A percentile compares a stretch with the other conserved stretches of the same genome.
These are phyloP conservation scores for Chironex yamaguchii DNA, from an alignment of 30 jellyfish, hydroid and myxozoan genomes.

Conservation along the genomic window DNA sequence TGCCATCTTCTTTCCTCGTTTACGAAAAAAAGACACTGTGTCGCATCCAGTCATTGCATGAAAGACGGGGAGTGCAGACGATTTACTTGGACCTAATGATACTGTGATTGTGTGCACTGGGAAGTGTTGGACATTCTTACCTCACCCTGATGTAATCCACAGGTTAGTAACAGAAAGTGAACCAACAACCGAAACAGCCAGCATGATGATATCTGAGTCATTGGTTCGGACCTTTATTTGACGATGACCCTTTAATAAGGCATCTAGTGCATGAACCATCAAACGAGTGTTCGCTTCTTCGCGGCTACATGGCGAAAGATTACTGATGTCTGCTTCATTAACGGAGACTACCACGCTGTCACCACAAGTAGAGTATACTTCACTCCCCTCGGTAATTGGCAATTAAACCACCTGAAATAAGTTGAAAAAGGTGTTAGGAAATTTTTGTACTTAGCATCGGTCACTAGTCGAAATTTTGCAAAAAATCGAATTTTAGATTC, in stretches of 20 bases:
- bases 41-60: slow-evolving; percentile 48
- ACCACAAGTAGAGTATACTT: background rate
- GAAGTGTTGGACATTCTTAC: slow-evolving; percentile 7
- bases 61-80: background rate
- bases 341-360: background rate
- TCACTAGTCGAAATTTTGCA: too few species aligned
- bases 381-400: background rate
- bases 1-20: slow-evolving; percentile 59
- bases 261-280: slow-evolving; percentile 30
- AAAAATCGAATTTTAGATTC: too few species aligned
- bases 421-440: background rate
- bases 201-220: slow-evolving; percentile 49
- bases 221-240: slow-evolving; percentile 38
- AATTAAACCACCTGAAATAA: slow-evolving; percentile 1
- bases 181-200: slow-evolving; percentile 18
- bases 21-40: slow-evolving; percentile 54
- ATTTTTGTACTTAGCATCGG: too few species aligned
- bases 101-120: slow-evolving; percentile 50
- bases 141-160: slow-evolving; percentile 50
- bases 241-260: slow-evolving; percentile 16
- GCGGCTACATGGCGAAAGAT: slow-evolving; percentile 37
- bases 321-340: slow-evolving; percentile 1
- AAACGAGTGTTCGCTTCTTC: slow-evolving; percentile 41
- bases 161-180: slow-evolving; percentile 12
- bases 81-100: slow-evolving; percentile 7